Evolutionary conservation across 2,113 vertebrate genomes (phyloP).

Genomic region (Ceuthmochares aereus): DNA sequence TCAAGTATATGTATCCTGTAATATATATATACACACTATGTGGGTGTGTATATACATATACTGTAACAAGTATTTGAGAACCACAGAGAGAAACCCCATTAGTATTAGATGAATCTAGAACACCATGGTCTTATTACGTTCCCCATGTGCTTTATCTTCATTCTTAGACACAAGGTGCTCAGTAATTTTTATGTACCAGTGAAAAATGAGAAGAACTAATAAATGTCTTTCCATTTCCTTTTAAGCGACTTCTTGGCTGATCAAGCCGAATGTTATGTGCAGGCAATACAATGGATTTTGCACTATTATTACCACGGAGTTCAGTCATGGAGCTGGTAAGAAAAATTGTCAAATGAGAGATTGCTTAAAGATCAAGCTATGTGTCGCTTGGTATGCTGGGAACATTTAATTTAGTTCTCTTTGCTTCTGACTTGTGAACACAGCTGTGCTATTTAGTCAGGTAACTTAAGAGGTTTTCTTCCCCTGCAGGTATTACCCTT

Average conservation of each 20-base stretch:
- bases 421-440: neutral
- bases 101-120: neutral
- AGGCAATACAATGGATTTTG: constrained; percentile 98
- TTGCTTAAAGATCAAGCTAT: neutral
- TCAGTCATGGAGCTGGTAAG: constrained; percentile 98
- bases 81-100: neutral
- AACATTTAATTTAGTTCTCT: neutral
- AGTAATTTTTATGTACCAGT: neutral
- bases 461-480: neutral
- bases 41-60: too few relatives aligned
- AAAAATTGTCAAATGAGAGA: neutral
- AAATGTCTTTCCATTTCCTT: neutral
- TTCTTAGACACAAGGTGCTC: neutral
- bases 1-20: neutral
- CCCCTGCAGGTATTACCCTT: constrained; percentile 90
- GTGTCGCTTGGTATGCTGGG: neutral
- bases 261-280: constrained; percentile 93
- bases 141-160: neutral
- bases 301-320: constrained; percentile 99
- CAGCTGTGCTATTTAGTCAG: neutral
- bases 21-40: too few relatives aligned
- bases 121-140: neutral
- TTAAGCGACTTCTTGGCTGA: constrained; percentile 91
- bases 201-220: neutral
- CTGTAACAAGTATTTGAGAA: neutral